These are phyloP conservation scores for Ophonus ardosiacus DNA, from an alignment of 2,888 invertebrate species.

Conservation along the genomic window DNA sequence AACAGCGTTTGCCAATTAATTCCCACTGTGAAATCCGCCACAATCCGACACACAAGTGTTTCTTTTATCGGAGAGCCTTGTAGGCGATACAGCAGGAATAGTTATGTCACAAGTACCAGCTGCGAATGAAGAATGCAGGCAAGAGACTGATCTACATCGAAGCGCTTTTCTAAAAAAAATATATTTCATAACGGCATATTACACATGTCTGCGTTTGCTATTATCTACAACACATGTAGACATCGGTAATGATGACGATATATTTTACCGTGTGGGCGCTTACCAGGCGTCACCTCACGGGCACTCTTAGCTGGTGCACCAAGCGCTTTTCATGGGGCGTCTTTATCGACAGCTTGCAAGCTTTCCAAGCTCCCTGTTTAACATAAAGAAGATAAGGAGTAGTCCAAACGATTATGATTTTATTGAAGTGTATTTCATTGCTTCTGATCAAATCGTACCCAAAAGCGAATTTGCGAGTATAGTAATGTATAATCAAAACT, in stretches of 20 bases:
- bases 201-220: no score
- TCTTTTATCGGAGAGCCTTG: slow-evolving; percentile 21
- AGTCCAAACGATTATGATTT: neutral
- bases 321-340: neutral
- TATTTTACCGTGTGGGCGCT: no score
- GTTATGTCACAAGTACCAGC: neutral
- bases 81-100: neutral
- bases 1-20: slow-evolving; percentile 44
- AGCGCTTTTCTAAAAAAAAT: no score
- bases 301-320: no score
- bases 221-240: no score
- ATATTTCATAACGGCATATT: no score
- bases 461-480: neutral
- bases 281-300: no score
- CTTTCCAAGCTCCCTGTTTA: neutral
- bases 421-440: neutral
- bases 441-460: neutral
- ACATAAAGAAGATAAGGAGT: neutral
- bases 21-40: slow-evolving; percentile 19
- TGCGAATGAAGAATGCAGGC: neutral
- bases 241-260: no score
- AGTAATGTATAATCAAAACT: no score
- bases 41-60: neutral
- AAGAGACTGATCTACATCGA: neutral
- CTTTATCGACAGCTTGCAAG: neutral